Evolutionary conservation across 1,140 invertebrate species (phyloP), one percentile per base, ranked within the genome.

Genomic region (Eulimnadia texana): DNA sequence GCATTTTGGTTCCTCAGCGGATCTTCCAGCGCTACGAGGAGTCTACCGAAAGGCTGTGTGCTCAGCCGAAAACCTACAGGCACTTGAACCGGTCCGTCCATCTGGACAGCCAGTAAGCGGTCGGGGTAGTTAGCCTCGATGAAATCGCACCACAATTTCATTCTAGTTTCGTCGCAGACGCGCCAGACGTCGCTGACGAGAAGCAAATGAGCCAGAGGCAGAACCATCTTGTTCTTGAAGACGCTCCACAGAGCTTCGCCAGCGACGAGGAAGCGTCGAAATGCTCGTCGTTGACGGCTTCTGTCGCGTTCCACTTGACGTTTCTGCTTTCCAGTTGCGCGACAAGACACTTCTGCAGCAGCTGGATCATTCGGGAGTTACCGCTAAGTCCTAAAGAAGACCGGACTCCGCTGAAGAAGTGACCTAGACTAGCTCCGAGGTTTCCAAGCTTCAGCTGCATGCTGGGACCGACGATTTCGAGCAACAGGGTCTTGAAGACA

Each of bases 261-360:
- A 57, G 27, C 13, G 55, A 57, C 25, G 55, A 57, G 1, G 55
- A 57, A 9, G 55, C 25, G 19, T 57, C 55, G 29, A 57, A 57
- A 57, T 33, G 27, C n/a, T 27, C 25, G 22, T 57, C 55, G 3
- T 11, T 27, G 22, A 57, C 55, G 16, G 24, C 55, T 16, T 33
- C 55, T 9, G 29, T 27, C 11, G 29, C 55, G 25, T 57, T 57
- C 55, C 55, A 57, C 24, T 20, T 27, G 10, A 33, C 29, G 1
- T 20, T 9, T 10, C 28, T 57, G 6, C 29, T 19, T 3, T 57
- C 33, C 11, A 57, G 55, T 20, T 57, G 55, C 24, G 55, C 55
- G 16, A 57, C 27, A 20, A 57, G 33, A 16, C 55, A 57, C 20
- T 57, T 33, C 20, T 57, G 25, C 28, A 57, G 20, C 55, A 57